Percentiles rank a stretch among this genome's conserved stretches.
phyloP scores from a whole-genome alignment of 2,113 vertebrate genomes.

The Eclectus roratus region DNA sequence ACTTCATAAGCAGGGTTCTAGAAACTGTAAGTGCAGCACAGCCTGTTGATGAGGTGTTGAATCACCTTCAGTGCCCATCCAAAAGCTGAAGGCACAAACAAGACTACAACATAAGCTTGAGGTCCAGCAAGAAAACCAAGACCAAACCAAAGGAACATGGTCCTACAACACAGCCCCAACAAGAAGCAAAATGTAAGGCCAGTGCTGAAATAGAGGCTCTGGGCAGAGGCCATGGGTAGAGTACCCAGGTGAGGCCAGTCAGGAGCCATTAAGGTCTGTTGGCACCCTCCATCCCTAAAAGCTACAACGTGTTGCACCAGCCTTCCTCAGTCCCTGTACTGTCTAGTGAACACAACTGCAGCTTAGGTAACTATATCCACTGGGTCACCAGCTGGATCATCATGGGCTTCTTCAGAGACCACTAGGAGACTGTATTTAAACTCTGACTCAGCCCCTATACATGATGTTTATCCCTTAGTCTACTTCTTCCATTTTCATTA shows the following conservation, averaged over 20 bases:
- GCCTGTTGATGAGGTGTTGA: background rate
- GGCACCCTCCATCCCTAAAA: background rate
- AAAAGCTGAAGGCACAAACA: background rate
- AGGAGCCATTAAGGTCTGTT: background rate
- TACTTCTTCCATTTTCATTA: background rate
- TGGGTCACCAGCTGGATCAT: background rate
- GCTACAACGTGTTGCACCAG: background rate
- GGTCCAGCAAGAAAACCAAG: background rate
- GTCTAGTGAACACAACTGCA: background rate
- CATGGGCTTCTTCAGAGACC: background rate
- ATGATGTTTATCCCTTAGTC: background rate
- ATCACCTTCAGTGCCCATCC: background rate
- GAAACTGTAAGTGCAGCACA: background rate
- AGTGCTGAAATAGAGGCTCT: background rate
- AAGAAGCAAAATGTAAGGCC: fast-evolving
- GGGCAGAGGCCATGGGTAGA: background rate
- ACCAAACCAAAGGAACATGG: fast-evolving
- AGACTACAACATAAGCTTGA: background rate
- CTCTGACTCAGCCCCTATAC: background rate
- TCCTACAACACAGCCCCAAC: background rate
- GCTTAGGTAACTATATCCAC: background rate
- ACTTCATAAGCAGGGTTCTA: fast-evolving
- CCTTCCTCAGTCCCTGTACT: background rate
- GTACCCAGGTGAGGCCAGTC: background rate
- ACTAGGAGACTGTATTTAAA: background rate